Evolutionary conservation across 2,888 invertebrate genomes (phyloP).

Genomic region (Dicycla oo): DNA sequence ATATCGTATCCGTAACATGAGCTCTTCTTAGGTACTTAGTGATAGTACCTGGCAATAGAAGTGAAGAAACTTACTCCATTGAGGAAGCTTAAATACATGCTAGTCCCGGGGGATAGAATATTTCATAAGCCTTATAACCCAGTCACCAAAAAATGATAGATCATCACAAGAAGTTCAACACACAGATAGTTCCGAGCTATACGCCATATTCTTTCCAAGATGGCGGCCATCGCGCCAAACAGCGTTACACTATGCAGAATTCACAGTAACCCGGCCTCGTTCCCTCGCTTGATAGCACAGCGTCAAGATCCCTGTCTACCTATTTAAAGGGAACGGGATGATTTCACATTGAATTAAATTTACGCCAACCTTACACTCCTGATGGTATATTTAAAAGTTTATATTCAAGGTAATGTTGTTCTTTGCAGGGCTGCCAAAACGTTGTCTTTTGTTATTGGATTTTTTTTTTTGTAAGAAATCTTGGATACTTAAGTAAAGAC

Average conservation of each 20-base stretch:
- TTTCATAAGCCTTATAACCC: background rate
- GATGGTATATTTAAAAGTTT: slow-evolving; percentile 56
- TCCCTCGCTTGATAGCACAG: slow-evolving; percentile 3
- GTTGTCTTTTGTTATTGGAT: background rate
- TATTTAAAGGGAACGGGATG: slow-evolving; percentile 22
- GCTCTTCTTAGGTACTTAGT: background rate
- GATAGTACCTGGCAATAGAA: background rate
- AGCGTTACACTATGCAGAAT: slow-evolving; percentile 3
- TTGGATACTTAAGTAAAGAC: too few relatives aligned
- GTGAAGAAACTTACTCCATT: background rate
- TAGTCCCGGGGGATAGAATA: background rate
- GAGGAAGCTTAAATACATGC: background rate
- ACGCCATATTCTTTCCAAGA: slow-evolving; percentile 13
- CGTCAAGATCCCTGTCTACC: slow-evolving; percentile 17
- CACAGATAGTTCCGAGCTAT: background rate
- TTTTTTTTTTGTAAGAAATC: background rate
- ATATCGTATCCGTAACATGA: background rate
- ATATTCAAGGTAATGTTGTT: slow-evolving; percentile 48
- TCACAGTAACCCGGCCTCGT: background rate
- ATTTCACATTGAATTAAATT: slow-evolving; percentile 52
- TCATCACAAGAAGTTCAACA: background rate
- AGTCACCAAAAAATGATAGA: background rate
- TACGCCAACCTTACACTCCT: slow-evolving; percentile 42
- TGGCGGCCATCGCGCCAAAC: slow-evolving; percentile 2
- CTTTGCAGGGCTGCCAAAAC: slow-evolving; percentile 51